These are phyloP conservation scores for Mus minutoides DNA, from an alignment of 2,797 vertebrate genomes.

Conservation along the genomic window DNA sequence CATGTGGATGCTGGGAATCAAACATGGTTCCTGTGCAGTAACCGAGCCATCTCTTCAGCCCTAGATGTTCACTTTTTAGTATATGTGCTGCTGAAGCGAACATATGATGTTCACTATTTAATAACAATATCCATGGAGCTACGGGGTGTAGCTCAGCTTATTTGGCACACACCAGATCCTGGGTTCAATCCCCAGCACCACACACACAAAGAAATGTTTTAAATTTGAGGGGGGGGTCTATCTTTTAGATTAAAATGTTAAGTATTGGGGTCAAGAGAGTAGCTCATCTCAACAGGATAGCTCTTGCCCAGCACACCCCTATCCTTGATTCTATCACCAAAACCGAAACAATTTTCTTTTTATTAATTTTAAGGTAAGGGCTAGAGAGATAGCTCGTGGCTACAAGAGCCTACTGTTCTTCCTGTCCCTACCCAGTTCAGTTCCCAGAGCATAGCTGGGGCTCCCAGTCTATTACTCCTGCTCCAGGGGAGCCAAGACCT, in stretches of 20 bases:
- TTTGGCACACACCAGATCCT: neutral
- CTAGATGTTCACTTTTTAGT: neutral
- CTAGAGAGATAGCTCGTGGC: neutral
- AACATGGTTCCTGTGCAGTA: too few relatives aligned
- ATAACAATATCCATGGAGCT: neutral
- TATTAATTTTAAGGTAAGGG: neutral
- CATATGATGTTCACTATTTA: neutral
- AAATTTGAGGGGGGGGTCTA: neutral
- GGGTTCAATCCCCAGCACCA: neutral
- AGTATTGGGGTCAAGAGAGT: neutral
- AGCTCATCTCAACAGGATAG: neutral
- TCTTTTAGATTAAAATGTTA: neutral
- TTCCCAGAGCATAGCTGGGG: neutral
- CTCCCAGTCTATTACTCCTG: neutral
- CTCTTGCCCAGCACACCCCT: neutral
- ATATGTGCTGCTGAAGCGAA: too few relatives aligned
- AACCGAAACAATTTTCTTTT: neutral
- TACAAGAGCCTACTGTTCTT: neutral
- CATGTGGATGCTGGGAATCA: neutral
- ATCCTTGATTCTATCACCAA: neutral
- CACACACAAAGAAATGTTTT: neutral
- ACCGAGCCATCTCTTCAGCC: neutral
- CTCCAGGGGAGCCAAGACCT: neutral
- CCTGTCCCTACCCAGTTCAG: neutral
- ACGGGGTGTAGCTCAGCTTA: neutral